Evolutionary conservation across 2,797 vertebrate species (phyloP), one percentile per base, ranked within the genome.

Genomic region (Coreius guichenoti): DNA sequence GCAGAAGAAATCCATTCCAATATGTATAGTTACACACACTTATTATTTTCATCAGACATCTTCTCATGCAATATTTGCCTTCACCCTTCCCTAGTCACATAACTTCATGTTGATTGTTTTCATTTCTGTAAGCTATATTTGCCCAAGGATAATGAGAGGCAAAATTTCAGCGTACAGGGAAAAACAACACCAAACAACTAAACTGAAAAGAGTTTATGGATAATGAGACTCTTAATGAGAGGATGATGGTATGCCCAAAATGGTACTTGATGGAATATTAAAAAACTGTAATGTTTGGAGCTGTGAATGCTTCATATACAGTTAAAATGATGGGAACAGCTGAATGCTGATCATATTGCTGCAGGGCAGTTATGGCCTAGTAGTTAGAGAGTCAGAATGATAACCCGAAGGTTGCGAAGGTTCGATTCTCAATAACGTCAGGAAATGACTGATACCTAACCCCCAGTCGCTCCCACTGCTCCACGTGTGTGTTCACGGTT

Each of bases 171-270:
- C 39, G 61, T 78, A 80, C 58, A 82, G 80, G 75, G 81, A 79
- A 85, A 70, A 88, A 85, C 79, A 81, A 78, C 56, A 81, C 11
- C 23, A 4, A 65, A 79, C 58, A 80, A 67, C 16, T 14, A 82
- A 84, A 84, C 69, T 63, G 79, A 80, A 65, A 75, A 75, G 12
- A 29, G 54, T 85, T 74, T 87, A 70, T 69, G 78, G 81, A 87
- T 85, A 85, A 87, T 87, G 68, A 83, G 86, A 76, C 36, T 74
- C 78, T 75, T 87, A 87, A 87, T 85, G 80, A 89, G 67, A 54
- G 36, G 65, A 82, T 73, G 65, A 87, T 82, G 75, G 68, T 31
- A 54, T 79, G 84, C 84, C 79, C 73, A 79, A 82, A 88, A 85
- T 47, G 56, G 74, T 49, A 81, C 58, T 72, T 61, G 79, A 85